Conservation (phyloP, 2,888 invertebrate genomes). For the Plutella xylostella region DNA sequence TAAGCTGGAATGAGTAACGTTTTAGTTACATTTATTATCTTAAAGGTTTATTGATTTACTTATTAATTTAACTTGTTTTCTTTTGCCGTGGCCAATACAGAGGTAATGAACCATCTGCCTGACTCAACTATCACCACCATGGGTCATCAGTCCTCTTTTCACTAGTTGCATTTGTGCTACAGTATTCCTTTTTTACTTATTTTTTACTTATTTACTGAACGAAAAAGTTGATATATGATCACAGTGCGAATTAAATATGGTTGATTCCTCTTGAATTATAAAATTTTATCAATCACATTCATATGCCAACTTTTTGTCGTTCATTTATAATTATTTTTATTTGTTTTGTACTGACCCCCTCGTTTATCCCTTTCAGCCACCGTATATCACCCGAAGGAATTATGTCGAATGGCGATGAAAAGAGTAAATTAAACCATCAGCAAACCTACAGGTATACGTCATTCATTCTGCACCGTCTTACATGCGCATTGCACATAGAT, state of each 20-base stretch:
- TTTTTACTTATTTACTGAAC: conserved; percentile 4
- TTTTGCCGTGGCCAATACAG: conserved; percentile 58
- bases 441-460: conserved; percentile 79
- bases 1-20: not conserved
- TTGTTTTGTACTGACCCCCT: conserved; percentile 48
- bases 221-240: not conserved
- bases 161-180: conserved; percentile 23
- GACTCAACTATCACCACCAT: conserved; percentile 23
- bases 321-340: no score
- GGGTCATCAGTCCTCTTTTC: conserved; percentile 29
- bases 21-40: conserved; percentile 13
- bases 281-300: not conserved
- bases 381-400: conserved; percentile 70
- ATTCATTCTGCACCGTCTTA: conserved; percentile 22
- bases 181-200: conserved; percentile 17
- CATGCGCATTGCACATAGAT: conserved; percentile 18
- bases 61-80: conserved; percentile 35
- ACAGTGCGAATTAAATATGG: not conserved
- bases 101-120: conserved; percentile 42
- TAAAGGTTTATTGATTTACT: conserved; percentile 24
- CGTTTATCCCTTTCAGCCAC: conserved; percentile 72
- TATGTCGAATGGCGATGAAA: conserved; percentile 75
- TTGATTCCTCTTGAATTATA: no score
- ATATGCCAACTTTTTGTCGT: no score
- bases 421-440: conserved; percentile 76